These are phyloP conservation scores for Mystacornis crossleyi DNA, from an alignment of 2,113 vertebrate species.

Conservation along the genomic window DNA sequence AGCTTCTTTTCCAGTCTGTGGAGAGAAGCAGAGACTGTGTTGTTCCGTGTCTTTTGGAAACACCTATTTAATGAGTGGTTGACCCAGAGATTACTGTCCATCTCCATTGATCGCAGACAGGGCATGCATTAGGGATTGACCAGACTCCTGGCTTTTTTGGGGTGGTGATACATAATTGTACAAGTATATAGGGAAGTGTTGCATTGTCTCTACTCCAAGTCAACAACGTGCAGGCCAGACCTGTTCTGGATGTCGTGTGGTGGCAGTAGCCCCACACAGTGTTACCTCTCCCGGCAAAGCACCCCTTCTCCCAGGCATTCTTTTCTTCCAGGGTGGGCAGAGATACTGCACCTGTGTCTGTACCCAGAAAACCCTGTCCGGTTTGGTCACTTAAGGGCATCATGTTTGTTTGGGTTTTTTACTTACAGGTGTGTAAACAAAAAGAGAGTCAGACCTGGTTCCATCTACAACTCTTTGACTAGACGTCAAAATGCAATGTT, in stretches of 20 bases:
- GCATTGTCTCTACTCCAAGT: background rate
- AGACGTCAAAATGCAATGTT: background rate
- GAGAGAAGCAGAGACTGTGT: background rate
- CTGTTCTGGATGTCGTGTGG: background rate
- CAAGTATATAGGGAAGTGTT: background rate
- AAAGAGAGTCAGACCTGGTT: background rate
- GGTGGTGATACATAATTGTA: background rate
- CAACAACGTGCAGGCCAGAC: accelerated
- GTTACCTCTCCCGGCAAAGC: accelerated
- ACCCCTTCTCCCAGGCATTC: background rate
- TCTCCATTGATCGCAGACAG: background rate
- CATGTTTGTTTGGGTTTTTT: background rate
- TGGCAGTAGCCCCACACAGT: background rate
- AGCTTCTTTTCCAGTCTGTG: background rate
- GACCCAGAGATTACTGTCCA: background rate
- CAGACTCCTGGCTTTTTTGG: background rate
- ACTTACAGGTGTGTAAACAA: background rate
- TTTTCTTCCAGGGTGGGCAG: background rate
- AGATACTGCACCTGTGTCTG: background rate
- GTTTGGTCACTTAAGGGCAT: background rate
- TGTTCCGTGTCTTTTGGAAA: background rate
- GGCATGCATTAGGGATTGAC: too few relatives aligned
- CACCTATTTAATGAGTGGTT: background rate
- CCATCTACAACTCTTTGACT: background rate
- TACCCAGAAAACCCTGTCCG: background rate